Evolutionary conservation across 2,888 invertebrate species (phyloP).

Genomic region (Dryocosmus kuriphilus): DNA sequence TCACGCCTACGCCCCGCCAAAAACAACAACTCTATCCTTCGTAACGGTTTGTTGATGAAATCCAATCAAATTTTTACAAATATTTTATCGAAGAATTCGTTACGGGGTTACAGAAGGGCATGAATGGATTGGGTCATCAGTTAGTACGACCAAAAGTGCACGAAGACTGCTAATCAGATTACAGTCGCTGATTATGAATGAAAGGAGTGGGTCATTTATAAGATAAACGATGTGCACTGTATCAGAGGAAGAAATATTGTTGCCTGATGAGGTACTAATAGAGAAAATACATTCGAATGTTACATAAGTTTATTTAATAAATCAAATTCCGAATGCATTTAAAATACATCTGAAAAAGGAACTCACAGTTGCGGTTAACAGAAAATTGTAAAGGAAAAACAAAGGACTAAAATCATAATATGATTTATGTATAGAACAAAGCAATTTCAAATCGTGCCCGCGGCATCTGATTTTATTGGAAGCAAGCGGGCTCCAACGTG

Average conservation of each 20-base stretch:
- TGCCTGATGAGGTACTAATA: neutral
- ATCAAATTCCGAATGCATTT: neutral
- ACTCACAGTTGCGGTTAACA: neutral
- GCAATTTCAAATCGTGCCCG: conserved; percentile 10
- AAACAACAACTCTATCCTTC: conserved; percentile 71
- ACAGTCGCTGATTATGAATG: neutral
- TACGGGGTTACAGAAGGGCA: neutral
- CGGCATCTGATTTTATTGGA: conserved; percentile 14
- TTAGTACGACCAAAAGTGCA: conserved; percentile 16
- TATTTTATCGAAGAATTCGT: neutral
- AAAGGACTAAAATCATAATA: neutral
- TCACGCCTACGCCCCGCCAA: conserved; percentile 70
- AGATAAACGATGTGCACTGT: conserved; percentile 2
- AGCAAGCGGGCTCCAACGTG: neutral
- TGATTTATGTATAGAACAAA: neutral
- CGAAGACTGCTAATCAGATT: conserved; percentile 1
- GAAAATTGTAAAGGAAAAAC: too few species aligned
- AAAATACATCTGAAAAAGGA: neutral
- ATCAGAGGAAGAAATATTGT: neutral
- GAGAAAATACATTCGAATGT: conserved; percentile 14
- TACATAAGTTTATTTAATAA: conserved; percentile 4
- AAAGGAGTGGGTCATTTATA: neutral
- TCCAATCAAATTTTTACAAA: neutral
- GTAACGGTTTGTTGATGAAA: conserved; percentile 73
- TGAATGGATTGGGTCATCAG: neutral